Conservation (phyloP, 1,140 invertebrate genomes). For the Nasonia longicornis region DNA sequence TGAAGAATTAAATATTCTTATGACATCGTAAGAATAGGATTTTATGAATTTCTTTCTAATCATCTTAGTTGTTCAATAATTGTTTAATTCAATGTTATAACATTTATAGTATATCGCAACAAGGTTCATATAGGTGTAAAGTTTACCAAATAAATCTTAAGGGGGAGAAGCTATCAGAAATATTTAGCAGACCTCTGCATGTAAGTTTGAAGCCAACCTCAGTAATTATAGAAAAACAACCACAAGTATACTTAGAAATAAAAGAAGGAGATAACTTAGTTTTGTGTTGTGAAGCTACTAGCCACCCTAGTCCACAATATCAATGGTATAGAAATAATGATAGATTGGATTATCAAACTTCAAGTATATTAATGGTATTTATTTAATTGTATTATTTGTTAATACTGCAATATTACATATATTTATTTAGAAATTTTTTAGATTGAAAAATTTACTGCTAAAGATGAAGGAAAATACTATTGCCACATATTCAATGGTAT, state of each 20-base stretch:
- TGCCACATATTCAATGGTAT: constrained; percentile 55
- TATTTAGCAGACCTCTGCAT: constrained; percentile 49
- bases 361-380: constrained; percentile 52
- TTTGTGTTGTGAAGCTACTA: constrained; percentile 54
- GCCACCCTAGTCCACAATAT: constrained; percentile 56
- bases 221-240: constrained; percentile 56
- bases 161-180: constrained; percentile 40
- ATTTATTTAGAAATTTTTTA: constrained; percentile 44
- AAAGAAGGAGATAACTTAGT: constrained; percentile 52
- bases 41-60: background rate
- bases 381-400: constrained; percentile 15
- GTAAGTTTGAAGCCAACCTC: constrained; percentile 51
- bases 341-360: constrained; percentile 54
- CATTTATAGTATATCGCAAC: constrained; percentile 46
- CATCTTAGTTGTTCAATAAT: background rate
- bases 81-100: background rate
- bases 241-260: constrained; percentile 51
- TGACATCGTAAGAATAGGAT: constrained; percentile 25
- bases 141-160: constrained; percentile 51
- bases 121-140: constrained; percentile 58
- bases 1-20: constrained; percentile 11
- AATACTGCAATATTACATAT: background rate
- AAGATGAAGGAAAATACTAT: constrained; percentile 59
- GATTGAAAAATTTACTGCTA: constrained; percentile 53
- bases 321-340: constrained; percentile 62